These are phyloP conservation scores for Amblyjoppa proteus DNA, from an alignment of 2,888 invertebrate species.

Conservation along the genomic window DNA sequence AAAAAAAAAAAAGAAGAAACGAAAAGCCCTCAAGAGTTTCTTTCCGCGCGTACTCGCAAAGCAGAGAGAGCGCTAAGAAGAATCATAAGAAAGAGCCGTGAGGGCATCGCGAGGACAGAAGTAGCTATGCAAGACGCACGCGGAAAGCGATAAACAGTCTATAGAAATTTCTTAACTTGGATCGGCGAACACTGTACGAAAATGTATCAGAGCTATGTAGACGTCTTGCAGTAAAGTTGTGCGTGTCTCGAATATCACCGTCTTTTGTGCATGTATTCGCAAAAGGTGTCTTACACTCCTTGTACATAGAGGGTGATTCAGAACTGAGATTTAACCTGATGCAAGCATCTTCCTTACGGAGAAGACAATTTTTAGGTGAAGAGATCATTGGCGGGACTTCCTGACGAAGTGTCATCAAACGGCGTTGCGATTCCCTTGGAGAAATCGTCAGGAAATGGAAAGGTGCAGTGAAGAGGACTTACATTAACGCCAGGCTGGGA, in stretches of 20 bases:
- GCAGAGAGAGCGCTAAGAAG: conserved; percentile 34
- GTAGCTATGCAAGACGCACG: conserved; percentile 71
- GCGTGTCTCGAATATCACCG: not conserved
- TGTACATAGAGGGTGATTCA: not conserved
- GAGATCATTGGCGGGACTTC: too few species aligned
- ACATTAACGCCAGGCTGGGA: too few species aligned
- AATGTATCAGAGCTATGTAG: not conserved
- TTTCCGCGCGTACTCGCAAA: not conserved
- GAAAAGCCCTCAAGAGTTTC: conserved; percentile 22
- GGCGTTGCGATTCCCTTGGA: too few species aligned
- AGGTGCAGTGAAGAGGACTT: too few species aligned
- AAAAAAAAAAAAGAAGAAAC: not conserved
- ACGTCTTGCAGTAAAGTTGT: not conserved
- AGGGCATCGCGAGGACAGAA: conserved; percentile 71
- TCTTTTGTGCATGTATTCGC: not conserved
- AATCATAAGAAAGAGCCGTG: conserved; percentile 9
- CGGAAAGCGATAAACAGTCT: conserved; percentile 76
- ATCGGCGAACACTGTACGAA: conserved; percentile 45
- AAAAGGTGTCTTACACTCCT: not conserved
- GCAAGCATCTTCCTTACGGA: not conserved
- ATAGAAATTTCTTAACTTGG: conserved; percentile 66
- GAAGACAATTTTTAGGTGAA: not conserved
- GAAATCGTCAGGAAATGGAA: too few species aligned
- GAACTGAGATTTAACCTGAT: not conserved
- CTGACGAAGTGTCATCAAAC: too few species aligned